Evolutionary conservation across 2,888 invertebrate genomes (phyloP), one percentile per base, ranked within the genome.

Genomic region (Nasonia oneida): DNA sequence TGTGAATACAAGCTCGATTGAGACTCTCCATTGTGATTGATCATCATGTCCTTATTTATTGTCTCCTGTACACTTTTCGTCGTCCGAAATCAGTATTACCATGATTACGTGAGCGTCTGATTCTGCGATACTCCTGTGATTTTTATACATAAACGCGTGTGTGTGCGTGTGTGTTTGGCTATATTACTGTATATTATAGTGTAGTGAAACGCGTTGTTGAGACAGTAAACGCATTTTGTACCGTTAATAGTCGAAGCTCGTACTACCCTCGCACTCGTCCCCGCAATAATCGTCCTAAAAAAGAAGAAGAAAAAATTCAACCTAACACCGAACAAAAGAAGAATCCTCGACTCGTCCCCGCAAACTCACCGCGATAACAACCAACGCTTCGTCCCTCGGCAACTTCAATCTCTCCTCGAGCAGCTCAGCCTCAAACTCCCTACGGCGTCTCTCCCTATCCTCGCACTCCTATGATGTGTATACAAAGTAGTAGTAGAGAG

Each of bases 1-100:
- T 87, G 78, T 37, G 90, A 90, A 79, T 76, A 70, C 37, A 85
- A 79, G 12, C 75, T 87, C 6, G 85, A 89, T n/a, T 89, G 85
- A 86, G 33, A 87, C n/a, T 79, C 18, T 53, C 18, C 3, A 53
- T 53, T 53, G 15, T 53, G 18, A 18, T 29, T 1, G 18, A 18
- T 29, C 29, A 29, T 29, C 29, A 0, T 53, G 3, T 53, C 18
- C 5, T 53, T 53, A 53, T 53, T 18, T 53, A 29, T 67, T 33
- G 3, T 23, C 33, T 6, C 33, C 53, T 15, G 29, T 29, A 29
- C 29, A 50, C 14, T 50, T 1, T 50, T 15, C 18, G 42, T n/a
- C 39, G n/a, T 73, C 39, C 42, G 42, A 42, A 47, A n/a, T 73
- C 73, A 73, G 73, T 73, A 73, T 73, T 73, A 73, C 29, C 29